Evolutionary conservation across 2,888 invertebrate genomes (phyloP).

Genomic region (Nomada ferruginata): DNA sequence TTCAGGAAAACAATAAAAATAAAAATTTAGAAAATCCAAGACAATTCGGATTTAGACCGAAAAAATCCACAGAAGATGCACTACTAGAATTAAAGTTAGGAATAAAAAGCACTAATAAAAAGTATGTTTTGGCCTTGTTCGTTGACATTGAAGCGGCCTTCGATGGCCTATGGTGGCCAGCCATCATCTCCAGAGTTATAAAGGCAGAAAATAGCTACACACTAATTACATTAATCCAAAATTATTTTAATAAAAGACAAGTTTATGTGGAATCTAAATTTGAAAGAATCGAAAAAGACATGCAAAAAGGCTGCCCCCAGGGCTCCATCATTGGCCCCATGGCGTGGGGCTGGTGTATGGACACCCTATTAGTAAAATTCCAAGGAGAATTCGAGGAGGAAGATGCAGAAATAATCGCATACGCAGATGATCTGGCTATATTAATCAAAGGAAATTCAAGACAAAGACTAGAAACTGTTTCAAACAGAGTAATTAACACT

Average conservation of each 20-base stretch:
- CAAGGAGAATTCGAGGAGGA: slow-evolving; percentile 12
- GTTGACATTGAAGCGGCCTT: background rate
- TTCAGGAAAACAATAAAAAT: no score
- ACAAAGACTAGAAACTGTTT: no score
- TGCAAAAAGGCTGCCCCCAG: background rate
- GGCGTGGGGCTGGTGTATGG: no score
- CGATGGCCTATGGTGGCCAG: no score
- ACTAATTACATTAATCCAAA: background rate
- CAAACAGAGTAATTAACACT: no score
- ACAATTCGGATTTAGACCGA: background rate
- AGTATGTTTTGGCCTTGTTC: background rate
- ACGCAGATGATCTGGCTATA: no score
- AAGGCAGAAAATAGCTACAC: background rate
- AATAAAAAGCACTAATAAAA: background rate
- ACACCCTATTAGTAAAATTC: no score
- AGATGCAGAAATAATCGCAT: no score
- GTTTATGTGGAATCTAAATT: background rate
- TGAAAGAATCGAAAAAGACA: background rate
- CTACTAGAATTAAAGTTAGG: background rate
- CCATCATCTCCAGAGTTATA: background rate
- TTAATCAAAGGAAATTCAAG: no score
- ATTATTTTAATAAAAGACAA: background rate
- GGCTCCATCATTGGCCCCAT: background rate
- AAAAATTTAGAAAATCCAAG: background rate
- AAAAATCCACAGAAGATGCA: background rate